Conservation (phyloP, 2,797 vertebrate species). For the Dryobates pubescens region DNA sequence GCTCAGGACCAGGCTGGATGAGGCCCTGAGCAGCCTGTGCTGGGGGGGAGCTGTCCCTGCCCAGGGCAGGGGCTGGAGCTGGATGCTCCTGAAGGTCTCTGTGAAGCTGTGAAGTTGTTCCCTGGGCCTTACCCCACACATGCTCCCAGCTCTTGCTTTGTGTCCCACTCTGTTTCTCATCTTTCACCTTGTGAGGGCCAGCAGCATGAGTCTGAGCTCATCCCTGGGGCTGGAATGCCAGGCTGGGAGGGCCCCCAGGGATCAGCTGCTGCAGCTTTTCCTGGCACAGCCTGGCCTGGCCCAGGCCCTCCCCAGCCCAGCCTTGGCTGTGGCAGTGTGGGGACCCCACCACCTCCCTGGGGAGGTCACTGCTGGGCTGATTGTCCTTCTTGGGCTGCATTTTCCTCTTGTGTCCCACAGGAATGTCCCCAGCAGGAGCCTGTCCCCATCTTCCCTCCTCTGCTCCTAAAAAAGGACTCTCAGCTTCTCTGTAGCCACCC, state of each 20-base stretch:
- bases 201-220: neutral
- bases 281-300: neutral
- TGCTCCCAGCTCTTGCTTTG: neutral
- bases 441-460: neutral
- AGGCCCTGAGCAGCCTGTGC: too few relatives aligned
- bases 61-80: too few relatives aligned
- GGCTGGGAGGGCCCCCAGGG: neutral
- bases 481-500: neutral
- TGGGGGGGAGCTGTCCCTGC: too few relatives aligned
- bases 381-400: neutral
- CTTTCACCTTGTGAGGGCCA: neutral
- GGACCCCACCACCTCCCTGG: neutral
- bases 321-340: neutral
- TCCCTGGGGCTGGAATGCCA: neutral
- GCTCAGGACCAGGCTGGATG: too few relatives aligned
- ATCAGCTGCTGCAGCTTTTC: neutral
- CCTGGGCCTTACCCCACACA: neutral
- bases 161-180: neutral
- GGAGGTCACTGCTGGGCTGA: neutral
- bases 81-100: too few relatives aligned
- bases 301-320: neutral
- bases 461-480: neutral
- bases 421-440: neutral
- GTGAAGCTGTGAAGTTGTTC: neutral
- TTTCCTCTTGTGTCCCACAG: neutral